These are phyloP conservation scores for Drosophila subobscura DNA, from an alignment of 1,140 invertebrate species.

Conservation along the genomic window DNA sequence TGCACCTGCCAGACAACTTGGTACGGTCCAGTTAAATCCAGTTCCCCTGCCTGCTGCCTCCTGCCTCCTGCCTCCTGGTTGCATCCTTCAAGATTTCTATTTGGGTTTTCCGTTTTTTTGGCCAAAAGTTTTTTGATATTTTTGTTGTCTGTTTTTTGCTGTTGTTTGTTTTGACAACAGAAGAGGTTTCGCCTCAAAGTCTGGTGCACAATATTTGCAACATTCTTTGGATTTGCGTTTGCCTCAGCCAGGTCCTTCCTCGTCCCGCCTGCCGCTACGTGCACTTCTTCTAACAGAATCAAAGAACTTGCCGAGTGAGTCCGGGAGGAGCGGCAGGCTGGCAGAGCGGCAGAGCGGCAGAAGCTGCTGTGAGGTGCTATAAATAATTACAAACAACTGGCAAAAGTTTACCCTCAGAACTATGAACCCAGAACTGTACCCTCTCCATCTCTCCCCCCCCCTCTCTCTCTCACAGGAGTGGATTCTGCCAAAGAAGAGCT, in stretches of 20 bases:
- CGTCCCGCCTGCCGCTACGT: no score
- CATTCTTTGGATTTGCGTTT: no score
- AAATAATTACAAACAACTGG: constrained; percentile 73
- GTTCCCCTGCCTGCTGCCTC: background rate
- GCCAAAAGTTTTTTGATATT: background rate
- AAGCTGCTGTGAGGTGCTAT: constrained; percentile 58
- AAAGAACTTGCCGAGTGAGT: no score
- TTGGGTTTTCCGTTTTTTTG: background rate
- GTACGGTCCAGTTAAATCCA: background rate
- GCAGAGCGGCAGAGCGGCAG: background rate
- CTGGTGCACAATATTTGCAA: no score
- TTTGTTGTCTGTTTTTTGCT: background rate
- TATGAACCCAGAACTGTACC: constrained; percentile 1
- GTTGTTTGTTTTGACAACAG: no score
- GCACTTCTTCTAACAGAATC: no score
- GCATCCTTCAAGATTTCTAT: constrained; percentile 18
- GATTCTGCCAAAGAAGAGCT: background rate
- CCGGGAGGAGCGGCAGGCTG: no score
- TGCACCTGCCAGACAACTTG: constrained; percentile 53
- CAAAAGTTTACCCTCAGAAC: constrained; percentile 51
- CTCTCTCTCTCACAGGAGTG: no score
- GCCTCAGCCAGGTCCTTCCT: no score
- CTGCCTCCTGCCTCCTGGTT: constrained; percentile 5
- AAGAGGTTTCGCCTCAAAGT: no score
- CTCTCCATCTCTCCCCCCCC: no score